Conservation (phyloP, 2,113 vertebrate genomes). For the Onychostoma macrolepis region DNA sequence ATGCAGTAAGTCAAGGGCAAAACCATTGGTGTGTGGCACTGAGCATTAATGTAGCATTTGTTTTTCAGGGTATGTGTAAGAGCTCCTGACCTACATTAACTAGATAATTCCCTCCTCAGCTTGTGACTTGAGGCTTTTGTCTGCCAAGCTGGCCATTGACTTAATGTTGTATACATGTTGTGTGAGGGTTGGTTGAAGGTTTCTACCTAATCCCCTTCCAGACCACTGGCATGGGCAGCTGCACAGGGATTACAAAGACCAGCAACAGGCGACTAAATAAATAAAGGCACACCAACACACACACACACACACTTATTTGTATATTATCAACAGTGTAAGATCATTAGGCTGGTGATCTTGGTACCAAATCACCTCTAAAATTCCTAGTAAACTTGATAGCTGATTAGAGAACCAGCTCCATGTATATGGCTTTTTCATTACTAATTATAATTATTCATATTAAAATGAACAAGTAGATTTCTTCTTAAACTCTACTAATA, state of each 20-base stretch:
- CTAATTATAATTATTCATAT: neutral
- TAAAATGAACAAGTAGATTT: too few species aligned
- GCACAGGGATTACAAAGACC: conserved; percentile 65
- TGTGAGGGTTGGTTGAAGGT: conserved; percentile 56
- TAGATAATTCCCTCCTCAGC: conserved; percentile 49
- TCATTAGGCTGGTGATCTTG: neutral
- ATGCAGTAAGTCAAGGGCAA: conserved; percentile 2
- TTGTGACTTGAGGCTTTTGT: conserved; percentile 51
- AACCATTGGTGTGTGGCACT: neutral
- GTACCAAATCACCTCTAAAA: conserved; percentile 7
- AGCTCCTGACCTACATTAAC: conserved; percentile 59
- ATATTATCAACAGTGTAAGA: neutral
- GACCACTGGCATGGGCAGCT: conserved; percentile 54
- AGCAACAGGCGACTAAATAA: conserved; percentile 56
- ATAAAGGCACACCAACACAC: conserved; percentile 56
- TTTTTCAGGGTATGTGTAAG: conserved; percentile 7
- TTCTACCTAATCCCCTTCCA: conserved; percentile 60
- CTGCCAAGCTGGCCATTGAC: conserved; percentile 54
- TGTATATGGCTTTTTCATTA: neutral
- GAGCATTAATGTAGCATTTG: neutral
- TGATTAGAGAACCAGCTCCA: neutral
- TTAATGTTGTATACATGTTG: conserved; percentile 45
- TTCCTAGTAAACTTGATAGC: neutral
- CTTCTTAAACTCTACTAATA: neutral
- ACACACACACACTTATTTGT: conserved; percentile 16